Conservation (phyloP, 2,113 vertebrate species). For the Petrocephalus microphthalmus region DNA sequence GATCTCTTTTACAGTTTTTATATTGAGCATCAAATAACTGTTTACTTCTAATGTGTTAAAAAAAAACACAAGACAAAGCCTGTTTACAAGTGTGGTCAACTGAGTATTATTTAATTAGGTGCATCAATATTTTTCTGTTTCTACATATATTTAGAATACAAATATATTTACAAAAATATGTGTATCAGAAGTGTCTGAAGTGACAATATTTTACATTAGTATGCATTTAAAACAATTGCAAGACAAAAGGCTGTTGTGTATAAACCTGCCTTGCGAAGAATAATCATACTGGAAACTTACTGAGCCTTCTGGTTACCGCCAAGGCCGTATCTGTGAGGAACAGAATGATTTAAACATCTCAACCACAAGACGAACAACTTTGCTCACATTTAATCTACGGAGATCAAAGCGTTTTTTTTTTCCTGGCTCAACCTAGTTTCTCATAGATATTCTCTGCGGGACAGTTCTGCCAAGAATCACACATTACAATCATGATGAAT, state of each 20-base stretch:
- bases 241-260: background rate
- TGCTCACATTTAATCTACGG: constrained; percentile 15
- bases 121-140: background rate
- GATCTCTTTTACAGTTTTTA: background rate
- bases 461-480: background rate
- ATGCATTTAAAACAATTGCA: background rate
- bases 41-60: background rate
- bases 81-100: background rate
- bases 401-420: constrained; percentile 26
- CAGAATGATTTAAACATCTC: constrained; percentile 26
- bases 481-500: constrained; percentile 10
- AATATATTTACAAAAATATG: background rate
- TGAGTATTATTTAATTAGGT: background rate
- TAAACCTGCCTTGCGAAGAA: background rate
- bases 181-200: background rate
- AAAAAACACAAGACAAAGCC: background rate
- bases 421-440: constrained; percentile 15
- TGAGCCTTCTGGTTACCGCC: background rate
- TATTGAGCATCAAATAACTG: background rate
- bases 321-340: constrained; percentile 9
- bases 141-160: background rate
- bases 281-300: background rate
- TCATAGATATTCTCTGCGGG: constrained; percentile 12
- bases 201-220: background rate
- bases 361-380: constrained; percentile 18